Evolutionary conservation across 2,888 invertebrate genomes (phyloP), one percentile per base, ranked within the genome.

Genomic region (Tethea ocularis): DNA sequence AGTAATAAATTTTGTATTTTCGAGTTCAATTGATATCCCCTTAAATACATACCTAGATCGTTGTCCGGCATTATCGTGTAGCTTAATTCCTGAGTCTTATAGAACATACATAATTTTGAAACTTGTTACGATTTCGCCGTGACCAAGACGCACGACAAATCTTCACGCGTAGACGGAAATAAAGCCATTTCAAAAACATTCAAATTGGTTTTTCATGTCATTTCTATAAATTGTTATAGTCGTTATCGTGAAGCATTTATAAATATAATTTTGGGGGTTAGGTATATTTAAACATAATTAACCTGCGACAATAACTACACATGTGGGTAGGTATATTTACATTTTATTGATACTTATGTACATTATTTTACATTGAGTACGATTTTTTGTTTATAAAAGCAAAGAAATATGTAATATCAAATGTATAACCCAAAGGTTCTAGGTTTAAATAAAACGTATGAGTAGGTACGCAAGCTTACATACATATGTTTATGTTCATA

Each of bases 111-210:
- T 69, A 61, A 67, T 68, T 61, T 63, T 61, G 33, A 53, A 61
- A 63, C 67, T 66, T 64, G 63, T 67, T 72, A 69, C 66, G 59
- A 64, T 60, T 68, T 56, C 71, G 66, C 72, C 87, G 87, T 86
- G 87, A 87, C 38, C 84, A 70, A 75, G 66, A 77, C 78, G 75
- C 86, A 86, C 84, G 87, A 79, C 71, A 75, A 60, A 66, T 69
- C 71, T 79, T 77, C 77, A 79, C 77, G 77, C 75, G 74, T 68
- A 75, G 72, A 76, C 80, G 83, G 84, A 86, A 82, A 76, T 79
- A 76, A 65, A 69, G 60, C 59, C 61, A 68, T 75, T 74, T 68
- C 68, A 62, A 70, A 63, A 70, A 72, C 66, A 4, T 71, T 74
- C 64, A 71, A n/a, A 78, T 78, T 63, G 71, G 67, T 69, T 77